Conservation (phyloP, 2,113 vertebrate genomes). For the Sapayoa aenigma region DNA sequence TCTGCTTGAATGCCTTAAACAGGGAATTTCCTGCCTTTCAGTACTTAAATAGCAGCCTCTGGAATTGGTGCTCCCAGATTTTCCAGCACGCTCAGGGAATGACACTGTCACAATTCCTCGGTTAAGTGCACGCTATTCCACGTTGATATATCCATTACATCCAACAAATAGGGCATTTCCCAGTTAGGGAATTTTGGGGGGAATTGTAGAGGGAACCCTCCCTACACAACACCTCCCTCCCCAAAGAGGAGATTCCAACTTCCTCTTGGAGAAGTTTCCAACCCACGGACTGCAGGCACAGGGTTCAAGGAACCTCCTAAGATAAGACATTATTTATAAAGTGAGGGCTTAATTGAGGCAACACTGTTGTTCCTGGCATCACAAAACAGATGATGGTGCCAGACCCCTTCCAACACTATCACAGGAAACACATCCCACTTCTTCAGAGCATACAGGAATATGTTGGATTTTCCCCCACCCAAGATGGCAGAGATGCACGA, state of each 20-base stretch:
- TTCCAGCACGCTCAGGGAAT: not conserved
- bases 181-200: not conserved
- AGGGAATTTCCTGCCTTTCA: not conserved
- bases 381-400: not conserved
- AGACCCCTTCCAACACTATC: not conserved
- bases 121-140: not conserved
- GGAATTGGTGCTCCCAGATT: fast-evolving
- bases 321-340: not conserved
- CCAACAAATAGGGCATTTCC: not conserved
- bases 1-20: not conserved
- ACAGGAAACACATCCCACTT: not conserved
- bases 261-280: not conserved
- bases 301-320: not conserved
- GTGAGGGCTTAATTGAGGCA: not conserved
- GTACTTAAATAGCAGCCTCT: not conserved
- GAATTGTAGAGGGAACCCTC: not conserved
- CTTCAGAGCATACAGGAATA: not conserved
- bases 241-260: too few species aligned
- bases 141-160: not conserved
- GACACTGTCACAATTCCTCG: fast-evolving
- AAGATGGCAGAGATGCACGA: not conserved
- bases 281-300: not conserved
- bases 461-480: not conserved
- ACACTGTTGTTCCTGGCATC: not conserved
- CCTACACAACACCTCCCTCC: too few species aligned